These are phyloP conservation scores for Danaus melanippus DNA, from an alignment of 1,140 invertebrate species.

Conservation along the genomic window DNA sequence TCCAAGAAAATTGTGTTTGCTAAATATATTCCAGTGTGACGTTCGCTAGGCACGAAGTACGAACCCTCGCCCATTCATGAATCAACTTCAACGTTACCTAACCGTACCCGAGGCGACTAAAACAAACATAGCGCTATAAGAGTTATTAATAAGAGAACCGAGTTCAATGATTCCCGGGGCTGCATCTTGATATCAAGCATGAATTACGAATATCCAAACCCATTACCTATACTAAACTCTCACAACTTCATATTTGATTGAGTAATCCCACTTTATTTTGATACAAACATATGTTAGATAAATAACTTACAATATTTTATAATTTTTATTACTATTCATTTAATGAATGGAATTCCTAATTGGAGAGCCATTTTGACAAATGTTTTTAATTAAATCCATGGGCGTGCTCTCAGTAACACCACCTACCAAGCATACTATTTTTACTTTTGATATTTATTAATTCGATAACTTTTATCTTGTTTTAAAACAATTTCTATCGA, in stretches of 20 bases:
- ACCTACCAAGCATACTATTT: slow-evolving; percentile 8
- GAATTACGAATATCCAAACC: no score
- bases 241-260: no score
- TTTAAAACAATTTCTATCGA: slow-evolving; percentile 13
- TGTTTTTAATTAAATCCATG: slow-evolving; percentile 16
- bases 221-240: no score
- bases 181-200: slow-evolving; percentile 23
- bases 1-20: slow-evolving; percentile 56
- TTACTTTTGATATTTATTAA: slow-evolving; percentile 16
- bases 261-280: no score
- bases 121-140: slow-evolving; percentile 57
- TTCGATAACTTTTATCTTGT: slow-evolving; percentile 19
- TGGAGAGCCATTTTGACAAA: slow-evolving; percentile 12
- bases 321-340: slow-evolving; percentile 15
- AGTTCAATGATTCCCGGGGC: slow-evolving; percentile 59
- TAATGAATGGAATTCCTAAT: slow-evolving; percentile 16
- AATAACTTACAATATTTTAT: slow-evolving; percentile 11
- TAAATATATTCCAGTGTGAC: slow-evolving; percentile 54
- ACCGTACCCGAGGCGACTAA: slow-evolving; percentile 52
- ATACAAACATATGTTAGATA: slow-evolving; percentile 13
- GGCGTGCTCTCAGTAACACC: slow-evolving; percentile 10
- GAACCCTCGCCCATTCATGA: slow-evolving; percentile 63
- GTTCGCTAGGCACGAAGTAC: slow-evolving; percentile 24
- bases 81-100: slow-evolving; percentile 68
- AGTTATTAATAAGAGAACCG: slow-evolving; percentile 66